Evolutionary conservation across 2,888 invertebrate genomes (phyloP).

Genomic region (Leptodirus hochenwartii): DNA sequence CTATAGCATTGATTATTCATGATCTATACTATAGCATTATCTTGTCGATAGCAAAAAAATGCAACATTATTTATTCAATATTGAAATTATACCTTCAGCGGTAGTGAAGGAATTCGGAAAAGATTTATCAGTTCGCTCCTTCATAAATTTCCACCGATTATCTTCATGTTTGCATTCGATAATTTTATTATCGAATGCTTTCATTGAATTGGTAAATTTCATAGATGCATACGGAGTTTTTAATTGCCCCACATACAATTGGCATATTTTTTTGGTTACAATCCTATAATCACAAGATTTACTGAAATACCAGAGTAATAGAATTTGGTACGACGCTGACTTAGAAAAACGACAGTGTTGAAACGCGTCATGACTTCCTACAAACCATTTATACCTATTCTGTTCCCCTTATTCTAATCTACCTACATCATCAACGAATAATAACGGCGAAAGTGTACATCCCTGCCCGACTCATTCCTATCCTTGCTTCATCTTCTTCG

Average conservation of each 20-base stretch:
- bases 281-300: slow-evolving; percentile 46
- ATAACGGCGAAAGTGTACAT: no score
- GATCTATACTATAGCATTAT: no score
- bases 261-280: slow-evolving; percentile 46
- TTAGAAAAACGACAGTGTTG: no score
- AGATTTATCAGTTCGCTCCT: slow-evolving; percentile 91
- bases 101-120: slow-evolving; percentile 82
- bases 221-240: slow-evolving; percentile 51
- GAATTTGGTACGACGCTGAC: no score
- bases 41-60: no score
- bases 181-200: slow-evolving; percentile 77
- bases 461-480: no score
- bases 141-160: slow-evolving; percentile 80
- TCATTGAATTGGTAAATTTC: slow-evolving; percentile 60
- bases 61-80: slow-evolving; percentile 3
- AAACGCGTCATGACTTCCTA: no score
- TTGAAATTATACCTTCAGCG: slow-evolving; percentile 49
- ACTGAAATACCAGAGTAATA: no score
- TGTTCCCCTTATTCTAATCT: no score
- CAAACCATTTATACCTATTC: slow-evolving; percentile 3
- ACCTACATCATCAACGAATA: no score
- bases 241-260: slow-evolving; percentile 59
- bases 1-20: no score
- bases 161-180: slow-evolving; percentile 82
- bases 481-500: no score